A percentile compares a stretch with the other conserved stretches of the same genome.
These are phyloP conservation scores for Acrocephalus arundinaceus DNA, from an alignment of 2,113 vertebrate species.

Conservation along the genomic window DNA sequence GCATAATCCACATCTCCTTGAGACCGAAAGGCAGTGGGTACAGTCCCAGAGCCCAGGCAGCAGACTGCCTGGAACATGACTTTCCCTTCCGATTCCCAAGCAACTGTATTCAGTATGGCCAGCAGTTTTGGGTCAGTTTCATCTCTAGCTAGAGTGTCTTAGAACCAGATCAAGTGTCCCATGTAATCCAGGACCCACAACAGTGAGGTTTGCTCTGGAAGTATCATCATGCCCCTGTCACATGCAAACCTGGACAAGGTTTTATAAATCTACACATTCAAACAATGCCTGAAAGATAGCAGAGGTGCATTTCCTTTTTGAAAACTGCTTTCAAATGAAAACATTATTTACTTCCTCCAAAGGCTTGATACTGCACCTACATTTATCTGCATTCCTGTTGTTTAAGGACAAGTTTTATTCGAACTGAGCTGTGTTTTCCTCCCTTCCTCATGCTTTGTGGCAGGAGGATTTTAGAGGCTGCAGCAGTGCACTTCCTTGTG, in stretches of 20 bases:
- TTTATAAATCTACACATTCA: neutral
- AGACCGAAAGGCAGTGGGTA: neutral
- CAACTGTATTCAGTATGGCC: neutral
- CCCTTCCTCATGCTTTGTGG: rapidly evolving
- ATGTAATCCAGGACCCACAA: neutral
- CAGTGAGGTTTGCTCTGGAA: neutral
- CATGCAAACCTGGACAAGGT: rapidly evolving
- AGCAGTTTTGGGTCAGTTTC: neutral
- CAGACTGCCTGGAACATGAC: neutral
- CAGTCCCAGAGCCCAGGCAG: neutral
- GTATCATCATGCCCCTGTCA: rapidly evolving
- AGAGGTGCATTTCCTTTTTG: neutral
- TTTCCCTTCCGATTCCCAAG: neutral
- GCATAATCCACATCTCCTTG: neutral
- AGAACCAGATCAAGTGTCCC: neutral
- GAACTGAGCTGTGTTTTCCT: rapidly evolving
- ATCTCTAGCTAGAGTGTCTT: neutral
- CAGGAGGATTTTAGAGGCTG: neutral
- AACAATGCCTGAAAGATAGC: rapidly evolving
- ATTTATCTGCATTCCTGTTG: rapidly evolving
- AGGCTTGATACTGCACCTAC: neutral
- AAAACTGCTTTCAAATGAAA: neutral
- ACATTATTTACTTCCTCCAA: neutral
- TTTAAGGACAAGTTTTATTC: neutral
- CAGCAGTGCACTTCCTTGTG: rapidly evolving